Evolutionary conservation across 2,797 vertebrate species (phyloP).

Genomic region (Eulemur mongoz): DNA sequence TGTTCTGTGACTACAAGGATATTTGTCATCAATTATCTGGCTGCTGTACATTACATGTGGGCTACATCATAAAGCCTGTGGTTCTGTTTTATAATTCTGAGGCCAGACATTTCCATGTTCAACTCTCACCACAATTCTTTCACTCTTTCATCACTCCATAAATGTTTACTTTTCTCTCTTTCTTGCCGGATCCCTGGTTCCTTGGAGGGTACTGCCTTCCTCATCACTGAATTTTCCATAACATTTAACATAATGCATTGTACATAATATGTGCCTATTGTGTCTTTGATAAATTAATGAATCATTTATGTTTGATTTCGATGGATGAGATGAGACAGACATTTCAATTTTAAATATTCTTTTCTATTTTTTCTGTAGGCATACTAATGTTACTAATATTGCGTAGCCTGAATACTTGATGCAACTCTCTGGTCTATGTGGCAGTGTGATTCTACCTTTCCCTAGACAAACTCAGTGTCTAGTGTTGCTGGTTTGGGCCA

Average conservation of each 20-base stretch:
- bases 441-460: background rate
- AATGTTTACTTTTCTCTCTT: background rate
- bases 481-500: background rate
- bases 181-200: background rate
- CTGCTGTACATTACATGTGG: background rate
- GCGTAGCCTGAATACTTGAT: background rate
- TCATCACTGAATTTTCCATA: background rate
- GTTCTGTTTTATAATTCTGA: background rate
- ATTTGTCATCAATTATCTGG: background rate
- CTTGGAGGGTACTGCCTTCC: background rate
- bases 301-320: background rate
- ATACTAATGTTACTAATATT: background rate
- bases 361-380: background rate
- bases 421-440: background rate
- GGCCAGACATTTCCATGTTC: background rate
- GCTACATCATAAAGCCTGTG: background rate
- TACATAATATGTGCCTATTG: background rate
- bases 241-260: background rate
- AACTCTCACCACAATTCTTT: accelerated
- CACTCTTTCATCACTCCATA: background rate
- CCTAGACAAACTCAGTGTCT: background rate
- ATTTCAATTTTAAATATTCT: background rate
- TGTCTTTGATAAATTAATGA: background rate
- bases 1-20: background rate
- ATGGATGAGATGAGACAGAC: background rate